These are phyloP conservation scores for Sminthopsis crassicaudata DNA, from an alignment of 2,113 vertebrate species.

Conservation along the genomic window DNA sequence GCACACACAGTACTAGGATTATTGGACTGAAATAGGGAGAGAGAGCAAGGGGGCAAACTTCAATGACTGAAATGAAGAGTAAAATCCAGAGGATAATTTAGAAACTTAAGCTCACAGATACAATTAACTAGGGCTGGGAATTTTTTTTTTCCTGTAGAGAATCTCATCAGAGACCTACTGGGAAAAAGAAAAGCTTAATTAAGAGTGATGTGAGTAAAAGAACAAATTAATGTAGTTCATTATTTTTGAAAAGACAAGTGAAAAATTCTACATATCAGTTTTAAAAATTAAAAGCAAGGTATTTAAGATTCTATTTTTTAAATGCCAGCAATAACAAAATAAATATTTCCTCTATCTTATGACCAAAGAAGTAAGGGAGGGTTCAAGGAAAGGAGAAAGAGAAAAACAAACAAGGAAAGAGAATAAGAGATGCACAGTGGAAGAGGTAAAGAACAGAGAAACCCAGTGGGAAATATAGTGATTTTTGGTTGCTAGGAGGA, in stretches of 20 bases:
- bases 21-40: constrained; percentile 13
- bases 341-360: not conserved
- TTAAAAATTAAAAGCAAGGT: constrained; percentile 36
- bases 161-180: not conserved
- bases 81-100: not conserved
- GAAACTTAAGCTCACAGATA: not conserved
- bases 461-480: not conserved
- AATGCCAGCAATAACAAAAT: not conserved
- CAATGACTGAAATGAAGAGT: not conserved
- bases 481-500: not conserved
- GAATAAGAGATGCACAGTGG: not conserved
- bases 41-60: not conserved
- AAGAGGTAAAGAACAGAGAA: not conserved
- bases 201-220: not conserved
- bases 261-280: constrained; percentile 6
- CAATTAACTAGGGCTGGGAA: not conserved
- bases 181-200: not conserved
- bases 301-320: not conserved
- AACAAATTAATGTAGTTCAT: not conserved
- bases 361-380: not conserved
- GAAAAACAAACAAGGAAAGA: constrained; percentile 2
- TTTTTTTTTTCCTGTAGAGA: not conserved
- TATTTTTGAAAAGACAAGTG: constrained; percentile 36
- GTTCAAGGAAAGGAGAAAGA: not conserved
- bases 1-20: not conserved